Conservation (phyloP, 2,113 vertebrate species). For the Hystrix brachyura region DNA sequence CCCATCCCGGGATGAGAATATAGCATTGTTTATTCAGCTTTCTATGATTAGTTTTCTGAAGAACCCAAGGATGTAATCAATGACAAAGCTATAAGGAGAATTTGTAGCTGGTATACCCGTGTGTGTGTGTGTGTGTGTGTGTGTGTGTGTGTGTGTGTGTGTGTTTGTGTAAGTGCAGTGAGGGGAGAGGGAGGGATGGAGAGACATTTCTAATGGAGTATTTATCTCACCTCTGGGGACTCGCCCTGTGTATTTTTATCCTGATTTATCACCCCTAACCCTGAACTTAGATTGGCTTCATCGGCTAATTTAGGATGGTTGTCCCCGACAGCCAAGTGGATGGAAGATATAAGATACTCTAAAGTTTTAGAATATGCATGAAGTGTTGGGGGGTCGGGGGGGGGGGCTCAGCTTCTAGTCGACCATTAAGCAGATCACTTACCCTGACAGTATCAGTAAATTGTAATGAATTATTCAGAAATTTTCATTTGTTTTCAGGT, state of each 20-base stretch:
- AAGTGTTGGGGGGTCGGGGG: not conserved
- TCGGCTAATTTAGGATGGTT: not conserved
- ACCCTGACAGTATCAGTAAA: conserved; percentile 9
- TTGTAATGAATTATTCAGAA: conserved; percentile 71
- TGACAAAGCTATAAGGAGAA: not conserved
- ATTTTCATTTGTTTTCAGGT: conserved; percentile 49
- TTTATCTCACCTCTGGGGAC: not conserved
- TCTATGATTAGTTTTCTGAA: not conserved
- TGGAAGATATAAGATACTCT: not conserved
- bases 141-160: not conserved
- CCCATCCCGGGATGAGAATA: not conserved
- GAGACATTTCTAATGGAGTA: not conserved
- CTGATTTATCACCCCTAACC: not conserved
- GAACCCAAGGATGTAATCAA: not conserved
- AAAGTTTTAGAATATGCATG: not conserved
- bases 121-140: not conserved
- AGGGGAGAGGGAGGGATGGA: not conserved
- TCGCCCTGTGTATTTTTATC: not conserved
- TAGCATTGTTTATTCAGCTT: not conserved
- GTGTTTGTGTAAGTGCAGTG: not conserved
- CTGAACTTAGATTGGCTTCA: not conserved
- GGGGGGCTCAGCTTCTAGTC: not conserved
- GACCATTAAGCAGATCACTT: conserved; percentile 19
- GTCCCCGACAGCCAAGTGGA: not conserved
- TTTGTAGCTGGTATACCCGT: not conserved